Evolutionary conservation across 37 sponge, comb jelly and placozoan genomes (phyloP).

Genomic region (Diacarnus erythraeanus): DNA sequence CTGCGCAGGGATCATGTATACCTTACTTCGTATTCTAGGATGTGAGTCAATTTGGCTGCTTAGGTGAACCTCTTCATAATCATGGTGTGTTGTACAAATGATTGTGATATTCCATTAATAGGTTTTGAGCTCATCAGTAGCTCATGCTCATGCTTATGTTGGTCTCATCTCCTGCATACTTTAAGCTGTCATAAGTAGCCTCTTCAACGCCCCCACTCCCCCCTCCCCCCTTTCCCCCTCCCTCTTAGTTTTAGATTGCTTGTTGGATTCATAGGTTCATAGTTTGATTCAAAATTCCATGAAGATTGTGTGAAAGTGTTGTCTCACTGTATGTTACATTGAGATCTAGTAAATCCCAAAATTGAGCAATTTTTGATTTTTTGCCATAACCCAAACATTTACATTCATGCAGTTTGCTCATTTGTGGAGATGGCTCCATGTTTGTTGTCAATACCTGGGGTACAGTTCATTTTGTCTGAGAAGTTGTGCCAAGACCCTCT

Average conservation of each 20-base stretch:
- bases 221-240: too few relatives aligned
- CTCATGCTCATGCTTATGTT: background rate
- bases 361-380: too few relatives aligned
- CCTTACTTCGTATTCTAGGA: background rate
- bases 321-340: too few relatives aligned
- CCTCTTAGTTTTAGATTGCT: background rate
- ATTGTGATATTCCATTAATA: too few relatives aligned
- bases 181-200: background rate
- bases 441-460: conserved; percentile 23
- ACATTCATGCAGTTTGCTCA: conserved; percentile 8
- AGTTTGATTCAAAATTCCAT: too few relatives aligned
- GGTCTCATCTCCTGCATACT: background rate
- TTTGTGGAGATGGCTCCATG: conserved; percentile 20
- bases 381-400: conserved; percentile 2
- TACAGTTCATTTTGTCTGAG: conserved; percentile 18
- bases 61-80: background rate
- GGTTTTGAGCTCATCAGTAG: background rate
- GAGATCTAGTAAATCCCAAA: too few relatives aligned
- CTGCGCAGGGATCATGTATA: background rate
- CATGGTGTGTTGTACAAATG: background rate
- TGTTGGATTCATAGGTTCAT: too few relatives aligned
- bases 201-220: background rate
- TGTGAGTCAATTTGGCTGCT: background rate
- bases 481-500: conserved; percentile 34
- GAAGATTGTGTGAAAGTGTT: too few relatives aligned